Conservation (phyloP, 2,888 invertebrate genomes). For the Melanotus villosus region DNA sequence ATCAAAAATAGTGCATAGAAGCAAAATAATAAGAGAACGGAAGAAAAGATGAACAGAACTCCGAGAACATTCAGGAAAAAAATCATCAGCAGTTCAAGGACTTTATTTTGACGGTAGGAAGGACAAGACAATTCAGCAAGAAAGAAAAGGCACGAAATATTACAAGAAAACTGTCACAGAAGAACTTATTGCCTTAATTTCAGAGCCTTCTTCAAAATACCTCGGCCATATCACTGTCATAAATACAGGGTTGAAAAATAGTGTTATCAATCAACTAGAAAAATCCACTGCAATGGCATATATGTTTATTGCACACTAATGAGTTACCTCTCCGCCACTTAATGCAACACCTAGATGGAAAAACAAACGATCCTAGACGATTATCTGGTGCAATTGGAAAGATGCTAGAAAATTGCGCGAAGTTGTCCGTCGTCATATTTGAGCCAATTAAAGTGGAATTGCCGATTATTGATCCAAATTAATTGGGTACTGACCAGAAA, state of each 20-base stretch:
- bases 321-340: background rate
- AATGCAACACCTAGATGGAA: background rate
- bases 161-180: background rate
- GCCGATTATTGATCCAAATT: background rate
- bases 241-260: background rate
- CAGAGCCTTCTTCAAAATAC: background rate
- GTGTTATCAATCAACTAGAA: background rate
- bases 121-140: too few species aligned
- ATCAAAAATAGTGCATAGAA: slow-evolving; percentile 19
- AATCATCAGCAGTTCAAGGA: slow-evolving; percentile 22
- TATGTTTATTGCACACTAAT: background rate
- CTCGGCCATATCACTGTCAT: background rate
- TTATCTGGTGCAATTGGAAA: background rate
- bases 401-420: background rate
- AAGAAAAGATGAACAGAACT: slow-evolving; percentile 6
- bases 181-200: background rate
- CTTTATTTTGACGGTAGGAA: slow-evolving; percentile 39
- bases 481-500: background rate
- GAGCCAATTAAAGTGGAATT: background rate
- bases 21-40: slow-evolving; percentile 42
- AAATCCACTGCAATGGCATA: background rate
- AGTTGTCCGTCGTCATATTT: background rate
- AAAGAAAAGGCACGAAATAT: background rate
- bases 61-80: slow-evolving; percentile 29
- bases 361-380: background rate